A percentile compares a stretch with the other conserved stretches of the same genome.
Conservation (phyloP, 2,888 invertebrate genomes). For the Eupithecia subumbrata region DNA sequence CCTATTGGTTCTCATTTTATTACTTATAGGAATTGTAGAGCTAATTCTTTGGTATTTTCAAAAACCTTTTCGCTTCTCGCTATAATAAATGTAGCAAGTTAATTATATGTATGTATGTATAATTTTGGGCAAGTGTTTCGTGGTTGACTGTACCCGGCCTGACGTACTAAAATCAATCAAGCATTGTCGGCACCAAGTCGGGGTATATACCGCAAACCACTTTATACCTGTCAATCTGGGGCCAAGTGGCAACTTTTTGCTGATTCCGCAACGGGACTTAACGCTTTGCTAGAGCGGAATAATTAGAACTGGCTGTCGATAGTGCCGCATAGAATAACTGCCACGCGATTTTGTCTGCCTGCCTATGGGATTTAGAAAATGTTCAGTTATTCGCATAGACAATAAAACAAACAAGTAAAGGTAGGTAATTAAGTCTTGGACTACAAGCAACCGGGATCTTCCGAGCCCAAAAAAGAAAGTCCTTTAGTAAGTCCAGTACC, state of each 20-base stretch:
- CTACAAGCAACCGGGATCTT: too few relatives aligned
- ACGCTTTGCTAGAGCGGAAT: conserved; percentile 44
- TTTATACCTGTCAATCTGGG: conserved; percentile 58
- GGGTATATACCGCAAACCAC: conserved; percentile 59
- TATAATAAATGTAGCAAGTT: too few relatives aligned
- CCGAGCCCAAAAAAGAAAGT: too few relatives aligned
- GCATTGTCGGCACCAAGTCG: conserved; percentile 44
- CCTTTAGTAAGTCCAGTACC: too few relatives aligned
- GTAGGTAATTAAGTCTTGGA: not conserved
- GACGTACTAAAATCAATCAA: conserved; percentile 42
- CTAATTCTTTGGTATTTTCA: too few relatives aligned
- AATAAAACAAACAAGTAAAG: not conserved
- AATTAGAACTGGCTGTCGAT: conserved; percentile 34
- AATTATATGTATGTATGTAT: too few relatives aligned
- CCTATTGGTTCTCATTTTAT: not conserved
- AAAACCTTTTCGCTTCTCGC: too few relatives aligned
- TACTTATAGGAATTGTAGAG: too few relatives aligned
- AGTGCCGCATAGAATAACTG: conserved; percentile 11
- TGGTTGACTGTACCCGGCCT: not conserved
- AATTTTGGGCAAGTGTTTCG: not conserved
- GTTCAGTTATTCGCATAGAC: not conserved
- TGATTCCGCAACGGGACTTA: conserved; percentile 54
- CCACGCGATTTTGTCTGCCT: not conserved
- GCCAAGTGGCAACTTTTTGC: conserved; percentile 54
- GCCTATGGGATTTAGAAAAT: not conserved